Percentiles rank a stretch among this genome's conserved stretches.
Conservation (phyloP, 2,888 invertebrate species). For the Metalampra italica region DNA sequence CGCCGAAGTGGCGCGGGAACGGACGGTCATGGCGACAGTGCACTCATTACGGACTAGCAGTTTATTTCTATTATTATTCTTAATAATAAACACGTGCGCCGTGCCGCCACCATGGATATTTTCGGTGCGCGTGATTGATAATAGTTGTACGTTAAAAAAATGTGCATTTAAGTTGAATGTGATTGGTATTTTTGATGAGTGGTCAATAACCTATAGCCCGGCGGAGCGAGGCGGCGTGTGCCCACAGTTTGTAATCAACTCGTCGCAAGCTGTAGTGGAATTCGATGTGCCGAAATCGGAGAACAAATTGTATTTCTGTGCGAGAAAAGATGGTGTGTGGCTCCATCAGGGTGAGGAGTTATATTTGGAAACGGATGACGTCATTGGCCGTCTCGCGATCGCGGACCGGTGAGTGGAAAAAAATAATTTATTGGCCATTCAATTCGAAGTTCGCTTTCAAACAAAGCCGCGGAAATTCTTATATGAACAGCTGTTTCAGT, state of each 20-base stretch:
- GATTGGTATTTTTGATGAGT: conserved; percentile 44
- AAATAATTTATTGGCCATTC: background rate
- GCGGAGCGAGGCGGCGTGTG: conserved; percentile 37
- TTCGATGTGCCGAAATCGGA: conserved; percentile 37
- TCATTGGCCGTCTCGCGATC: conserved; percentile 36
- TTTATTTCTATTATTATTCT: conserved; percentile 65
- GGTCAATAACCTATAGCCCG: conserved; percentile 57
- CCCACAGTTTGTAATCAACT: conserved; percentile 27
- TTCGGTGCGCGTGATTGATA: conserved; percentile 43
- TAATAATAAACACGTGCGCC: conserved; percentile 53
- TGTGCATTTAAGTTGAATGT: conserved; percentile 59
- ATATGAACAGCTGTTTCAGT: background rate
- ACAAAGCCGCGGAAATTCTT: conserved; percentile 1
- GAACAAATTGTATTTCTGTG: conserved; percentile 57
- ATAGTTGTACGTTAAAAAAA: conserved; percentile 40
- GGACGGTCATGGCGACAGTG: conserved; percentile 51
- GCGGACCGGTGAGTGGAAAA: conserved; percentile 39
- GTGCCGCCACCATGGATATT: conserved; percentile 68
- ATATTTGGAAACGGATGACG: conserved; percentile 68
- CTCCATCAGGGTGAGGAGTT: conserved; percentile 55
- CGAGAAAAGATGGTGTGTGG: conserved; percentile 52
- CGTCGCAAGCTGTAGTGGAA: conserved; percentile 18
- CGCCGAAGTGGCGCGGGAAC: background rate
- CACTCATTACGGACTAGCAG: conserved; percentile 62
- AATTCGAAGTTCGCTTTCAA: background rate